phyloP scores from a whole-genome alignment of 2,113 vertebrate species.

The Turnix velox region DNA sequence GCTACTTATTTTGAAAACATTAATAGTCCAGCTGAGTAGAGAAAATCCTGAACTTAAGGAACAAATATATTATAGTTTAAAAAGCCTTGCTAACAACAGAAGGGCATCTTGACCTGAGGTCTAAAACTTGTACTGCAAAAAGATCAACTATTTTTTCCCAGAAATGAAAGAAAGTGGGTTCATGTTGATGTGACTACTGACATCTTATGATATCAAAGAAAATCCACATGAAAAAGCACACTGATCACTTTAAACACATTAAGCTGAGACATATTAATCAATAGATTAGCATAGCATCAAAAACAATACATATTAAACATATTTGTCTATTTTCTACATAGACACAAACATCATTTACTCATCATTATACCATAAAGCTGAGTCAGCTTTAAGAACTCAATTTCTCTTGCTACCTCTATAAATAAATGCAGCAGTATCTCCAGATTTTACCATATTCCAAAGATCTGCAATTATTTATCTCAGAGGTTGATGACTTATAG shows the following conservation, averaged over 20 bases:
- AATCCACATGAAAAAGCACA: neutral
- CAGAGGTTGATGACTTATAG: neutral
- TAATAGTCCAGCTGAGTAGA: neutral
- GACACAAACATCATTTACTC: neutral
- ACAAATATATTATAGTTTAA: neutral
- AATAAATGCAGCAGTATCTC: neutral
- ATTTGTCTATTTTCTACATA: neutral
- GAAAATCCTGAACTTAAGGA: neutral
- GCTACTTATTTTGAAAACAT: neutral
- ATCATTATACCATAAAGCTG: neutral
- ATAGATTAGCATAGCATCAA: neutral
- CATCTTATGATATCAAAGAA: neutral
- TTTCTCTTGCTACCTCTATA: neutral
- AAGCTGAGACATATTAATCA: neutral
- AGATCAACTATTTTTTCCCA: neutral
- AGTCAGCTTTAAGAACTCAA: neutral
- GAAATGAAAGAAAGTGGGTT: neutral
- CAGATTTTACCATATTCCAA: neutral
- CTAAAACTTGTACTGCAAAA: neutral
- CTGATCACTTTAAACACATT: neutral
- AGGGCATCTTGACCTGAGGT: neutral
- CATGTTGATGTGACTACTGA: neutral
- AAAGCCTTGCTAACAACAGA: neutral
- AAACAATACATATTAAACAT: neutral
- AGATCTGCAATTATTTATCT: neutral